Percentiles rank a stretch among this genome's conserved stretches.
Evolutionary conservation across 2,888 invertebrate species (phyloP).

Genomic region (Ornithoptera alexandrae): DNA sequence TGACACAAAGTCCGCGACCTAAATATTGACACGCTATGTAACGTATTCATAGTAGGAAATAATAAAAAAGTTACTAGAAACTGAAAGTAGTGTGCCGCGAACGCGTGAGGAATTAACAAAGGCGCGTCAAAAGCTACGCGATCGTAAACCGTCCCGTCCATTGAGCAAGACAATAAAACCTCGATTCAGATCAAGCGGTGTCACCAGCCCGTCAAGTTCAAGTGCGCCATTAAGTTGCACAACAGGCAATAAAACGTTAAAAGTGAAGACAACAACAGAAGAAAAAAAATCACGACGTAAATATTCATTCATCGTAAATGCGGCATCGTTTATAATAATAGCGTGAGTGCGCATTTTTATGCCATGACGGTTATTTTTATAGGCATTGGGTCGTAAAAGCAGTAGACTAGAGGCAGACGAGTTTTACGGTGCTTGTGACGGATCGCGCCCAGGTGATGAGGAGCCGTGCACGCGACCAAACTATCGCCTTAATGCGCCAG

Average conservation of each 20-base stretch:
- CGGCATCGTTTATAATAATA: slow-evolving; percentile 58
- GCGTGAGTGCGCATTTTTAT: slow-evolving; percentile 50
- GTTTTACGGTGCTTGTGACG: slow-evolving; percentile 61
- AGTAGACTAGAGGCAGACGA: slow-evolving; percentile 75
- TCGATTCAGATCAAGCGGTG: slow-evolving; percentile 76
- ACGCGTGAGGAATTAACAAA: slow-evolving; percentile 50
- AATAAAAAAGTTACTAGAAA: slow-evolving; percentile 45
- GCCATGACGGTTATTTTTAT: slow-evolving; percentile 72
- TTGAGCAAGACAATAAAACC: slow-evolving; percentile 75
- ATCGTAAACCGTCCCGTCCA: slow-evolving; percentile 72
- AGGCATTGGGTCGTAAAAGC: slow-evolving; percentile 71
- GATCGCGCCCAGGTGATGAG: slow-evolving; percentile 60
- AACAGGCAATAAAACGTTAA: slow-evolving; percentile 69
- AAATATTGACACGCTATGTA: neutral
- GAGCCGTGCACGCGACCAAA: slow-evolving; percentile 37
- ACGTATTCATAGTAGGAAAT: neutral
- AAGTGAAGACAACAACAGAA: slow-evolving; percentile 27
- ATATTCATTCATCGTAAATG: slow-evolving; percentile 53
- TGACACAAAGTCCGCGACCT: too few relatives aligned
- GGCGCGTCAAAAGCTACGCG: slow-evolving; percentile 66
- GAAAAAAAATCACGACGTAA: slow-evolving; percentile 60
- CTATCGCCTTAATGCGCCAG: neutral
- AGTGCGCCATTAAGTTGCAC: slow-evolving; percentile 76
- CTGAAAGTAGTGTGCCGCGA: slow-evolving; percentile 54
- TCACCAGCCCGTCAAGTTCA: slow-evolving; percentile 77